Conservation (phyloP, 2,888 invertebrate species). For the Aleiodes alternator region DNA sequence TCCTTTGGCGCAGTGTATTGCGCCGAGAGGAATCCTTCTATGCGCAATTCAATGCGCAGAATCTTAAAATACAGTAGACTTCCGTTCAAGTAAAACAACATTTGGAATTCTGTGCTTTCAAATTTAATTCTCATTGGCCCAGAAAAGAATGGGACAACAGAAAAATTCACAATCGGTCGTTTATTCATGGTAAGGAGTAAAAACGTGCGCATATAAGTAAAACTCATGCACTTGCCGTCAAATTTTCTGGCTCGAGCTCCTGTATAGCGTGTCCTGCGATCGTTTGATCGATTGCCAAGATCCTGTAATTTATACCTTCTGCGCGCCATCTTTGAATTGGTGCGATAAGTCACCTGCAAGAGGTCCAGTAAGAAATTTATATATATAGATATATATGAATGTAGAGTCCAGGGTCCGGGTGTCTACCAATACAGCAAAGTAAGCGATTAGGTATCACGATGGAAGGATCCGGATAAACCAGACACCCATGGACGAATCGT, state of each 20-base stretch:
- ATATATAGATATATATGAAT: conserved; percentile 21
- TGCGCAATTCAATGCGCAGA: no score
- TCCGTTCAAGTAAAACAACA: no score
- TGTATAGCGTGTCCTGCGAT: conserved; percentile 32
- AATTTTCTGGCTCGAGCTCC: conserved; percentile 17
- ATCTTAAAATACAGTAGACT: no score
- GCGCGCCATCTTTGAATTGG: conserved; percentile 65
- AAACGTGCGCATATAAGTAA: conserved; percentile 12
- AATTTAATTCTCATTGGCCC: no score
- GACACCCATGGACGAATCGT: conserved; percentile 54
- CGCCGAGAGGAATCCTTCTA: no score
- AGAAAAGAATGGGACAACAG: no score
- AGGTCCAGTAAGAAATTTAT: conserved; percentile 52
- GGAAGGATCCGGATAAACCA: conserved; percentile 70
- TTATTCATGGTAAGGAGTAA: no score
- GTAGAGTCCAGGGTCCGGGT: conserved; percentile 10
- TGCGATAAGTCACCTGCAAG: conserved; percentile 72
- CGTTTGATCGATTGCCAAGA: conserved; percentile 34
- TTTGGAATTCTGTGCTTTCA: no score
- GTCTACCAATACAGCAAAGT: conserved; percentile 51
- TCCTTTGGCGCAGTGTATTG: no score
- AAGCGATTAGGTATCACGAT: conserved; percentile 60
- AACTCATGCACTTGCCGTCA: conserved; percentile 26
- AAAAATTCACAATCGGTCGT: no score
- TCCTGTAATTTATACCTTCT: conserved; percentile 52